Conservation (phyloP, 1,140 invertebrate species). For the Magallana angulata region DNA sequence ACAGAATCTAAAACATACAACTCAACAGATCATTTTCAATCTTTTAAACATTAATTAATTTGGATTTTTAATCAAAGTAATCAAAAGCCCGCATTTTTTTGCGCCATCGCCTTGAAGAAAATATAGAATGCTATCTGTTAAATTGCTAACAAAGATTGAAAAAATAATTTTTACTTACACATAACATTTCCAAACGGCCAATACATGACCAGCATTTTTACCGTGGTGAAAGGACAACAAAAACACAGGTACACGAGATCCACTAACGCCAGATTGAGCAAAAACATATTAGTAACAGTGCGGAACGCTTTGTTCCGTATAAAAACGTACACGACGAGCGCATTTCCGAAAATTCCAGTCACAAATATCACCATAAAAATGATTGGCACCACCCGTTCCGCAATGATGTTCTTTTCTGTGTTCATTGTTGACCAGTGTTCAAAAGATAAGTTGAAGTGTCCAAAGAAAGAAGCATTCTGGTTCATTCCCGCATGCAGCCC, state of each 20-base stretch:
- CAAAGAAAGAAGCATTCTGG: slow-evolving; percentile 3
- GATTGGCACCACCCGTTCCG: slow-evolving; percentile 84
- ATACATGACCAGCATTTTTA: slow-evolving; percentile 74
- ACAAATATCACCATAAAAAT: slow-evolving; percentile 92
- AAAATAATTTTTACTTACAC: slow-evolving; percentile 81
- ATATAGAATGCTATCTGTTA: too few relatives aligned
- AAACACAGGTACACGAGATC: slow-evolving; percentile 95
- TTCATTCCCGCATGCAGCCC: slow-evolving; percentile 1
- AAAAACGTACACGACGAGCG: slow-evolving; percentile 88
- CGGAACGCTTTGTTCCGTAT: slow-evolving; percentile 93
- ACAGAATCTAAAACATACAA: too few relatives aligned
- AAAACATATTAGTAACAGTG: slow-evolving; percentile 93
- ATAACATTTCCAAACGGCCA: slow-evolving; percentile 94
- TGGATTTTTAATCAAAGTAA: too few relatives aligned
- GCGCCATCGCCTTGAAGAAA: too few relatives aligned
- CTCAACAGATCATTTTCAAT: too few relatives aligned
- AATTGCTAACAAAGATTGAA: too few relatives aligned
- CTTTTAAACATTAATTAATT: too few relatives aligned
- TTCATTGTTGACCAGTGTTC: slow-evolving; percentile 22
- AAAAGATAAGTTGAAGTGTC: not conserved
- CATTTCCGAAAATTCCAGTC: slow-evolving; percentile 92
- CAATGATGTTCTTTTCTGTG: not conserved
- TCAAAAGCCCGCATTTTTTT: too few relatives aligned
- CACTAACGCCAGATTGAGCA: slow-evolving; percentile 90
- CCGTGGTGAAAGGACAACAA: slow-evolving; percentile 87